These are phyloP conservation scores for Himalopsyche anomala DNA, from an alignment of 2,888 invertebrate genomes.

Conservation along the genomic window DNA sequence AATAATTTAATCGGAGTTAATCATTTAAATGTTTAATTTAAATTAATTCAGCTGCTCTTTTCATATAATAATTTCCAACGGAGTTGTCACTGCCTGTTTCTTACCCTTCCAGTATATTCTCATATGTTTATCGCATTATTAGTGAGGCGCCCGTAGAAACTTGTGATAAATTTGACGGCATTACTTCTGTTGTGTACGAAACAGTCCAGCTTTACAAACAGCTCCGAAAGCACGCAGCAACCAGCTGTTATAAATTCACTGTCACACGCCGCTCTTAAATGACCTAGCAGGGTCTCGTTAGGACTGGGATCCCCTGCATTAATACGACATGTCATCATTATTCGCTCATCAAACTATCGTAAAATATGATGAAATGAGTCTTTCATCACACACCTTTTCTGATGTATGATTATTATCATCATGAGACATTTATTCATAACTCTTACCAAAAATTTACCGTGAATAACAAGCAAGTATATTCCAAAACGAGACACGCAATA, in stretches of 20 bases:
- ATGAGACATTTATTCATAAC: too few relatives aligned
- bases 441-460: too few relatives aligned
- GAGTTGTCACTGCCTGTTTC: too few relatives aligned
- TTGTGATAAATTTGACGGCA: constrained; percentile 36
- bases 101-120: too few relatives aligned
- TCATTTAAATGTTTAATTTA: too few relatives aligned
- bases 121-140: constrained; percentile 12
- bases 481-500: too few relatives aligned
- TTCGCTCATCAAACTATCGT: constrained; percentile 14
- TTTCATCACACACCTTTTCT: too few relatives aligned
- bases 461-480: too few relatives aligned
- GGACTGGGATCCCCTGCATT: not conserved
- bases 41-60: too few relatives aligned
- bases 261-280: not conserved
- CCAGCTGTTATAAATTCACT: constrained; percentile 21
- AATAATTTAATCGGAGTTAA: too few relatives aligned
- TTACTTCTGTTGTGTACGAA: not conserved
- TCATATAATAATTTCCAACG: too few relatives aligned
- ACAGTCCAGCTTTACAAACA: not conserved
- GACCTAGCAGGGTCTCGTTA: constrained; percentile 2
- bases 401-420: too few relatives aligned
- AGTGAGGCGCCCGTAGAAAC: constrained; percentile 18
- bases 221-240: not conserved
- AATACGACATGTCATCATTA: not conserved
- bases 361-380: not conserved